Evolutionary conservation across 1,140 invertebrate species (phyloP).

Genomic region (Apocrypta bakeri): DNA sequence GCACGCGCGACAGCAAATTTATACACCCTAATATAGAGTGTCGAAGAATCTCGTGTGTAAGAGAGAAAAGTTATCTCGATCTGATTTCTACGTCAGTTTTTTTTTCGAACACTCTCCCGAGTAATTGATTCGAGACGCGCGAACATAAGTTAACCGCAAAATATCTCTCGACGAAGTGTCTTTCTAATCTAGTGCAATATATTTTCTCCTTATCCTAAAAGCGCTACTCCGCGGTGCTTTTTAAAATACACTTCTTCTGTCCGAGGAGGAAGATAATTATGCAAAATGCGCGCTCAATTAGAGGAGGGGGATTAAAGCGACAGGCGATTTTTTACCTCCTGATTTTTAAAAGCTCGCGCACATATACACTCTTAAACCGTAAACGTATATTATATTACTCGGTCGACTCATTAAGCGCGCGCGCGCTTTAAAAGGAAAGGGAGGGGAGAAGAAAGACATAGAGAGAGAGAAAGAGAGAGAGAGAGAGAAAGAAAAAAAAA

Average conservation of each 20-base stretch:
- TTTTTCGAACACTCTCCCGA: too few relatives aligned
- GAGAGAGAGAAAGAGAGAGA: too few relatives aligned
- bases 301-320: too few relatives aligned
- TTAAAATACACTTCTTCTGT: too few relatives aligned
- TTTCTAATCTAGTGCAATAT: background rate
- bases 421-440: background rate
- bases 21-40: constrained; percentile 2
- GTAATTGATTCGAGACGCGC: background rate
- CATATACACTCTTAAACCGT: background rate
- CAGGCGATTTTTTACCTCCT: too few relatives aligned
- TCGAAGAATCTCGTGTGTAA: background rate
- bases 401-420: background rate
- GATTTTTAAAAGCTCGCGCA: background rate
- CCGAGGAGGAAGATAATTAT: background rate
- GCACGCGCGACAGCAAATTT: constrained; percentile 21
- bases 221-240: too few relatives aligned
- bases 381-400: too few relatives aligned
- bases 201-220: background rate
- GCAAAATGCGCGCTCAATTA: background rate
- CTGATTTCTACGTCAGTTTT: background rate
- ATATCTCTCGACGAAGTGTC: background rate
- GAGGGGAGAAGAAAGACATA: too few relatives aligned
- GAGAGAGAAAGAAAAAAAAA: too few relatives aligned
- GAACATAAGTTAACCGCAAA: background rate
- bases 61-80: background rate